Evolutionary conservation across 2,797 vertebrate species (phyloP), one percentile per base, ranked within the genome.

Genomic region (Sparidentex hasta): DNA sequence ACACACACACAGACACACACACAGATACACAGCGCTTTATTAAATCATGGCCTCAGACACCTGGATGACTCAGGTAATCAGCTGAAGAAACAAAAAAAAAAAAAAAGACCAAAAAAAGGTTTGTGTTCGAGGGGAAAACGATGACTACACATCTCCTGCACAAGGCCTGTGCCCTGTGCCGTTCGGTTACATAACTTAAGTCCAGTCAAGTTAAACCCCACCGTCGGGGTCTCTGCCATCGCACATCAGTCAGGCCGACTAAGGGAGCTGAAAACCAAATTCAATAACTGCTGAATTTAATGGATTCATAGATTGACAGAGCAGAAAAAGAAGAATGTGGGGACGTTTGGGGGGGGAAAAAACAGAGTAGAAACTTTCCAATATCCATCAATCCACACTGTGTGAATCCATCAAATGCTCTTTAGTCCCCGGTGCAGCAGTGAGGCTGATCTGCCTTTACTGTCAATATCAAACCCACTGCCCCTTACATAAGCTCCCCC

Each of bases 181-280:
- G 54, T 18, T 33, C 29, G 44, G 70, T 93, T 93, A 89, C n/a
- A 62, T 91, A 91, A 93, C 82, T 73, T 13, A 77, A 91, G 89
- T 87, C 89, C 87, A 82, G 85, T 82, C 83, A 58, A 86, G 79
- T 88, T 87, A 87, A 84, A 88, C 90, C 87, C 86, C 86, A 71
- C 78, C 80, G 70, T 73, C 38, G 48, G 83, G 80, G 69, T 65
- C 58, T 83, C 69, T 80, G 81, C 80, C 81, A 59, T 54, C 50
- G 62, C 86, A 57, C 61, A 86, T 87, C 88, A 80, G 41, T 88
- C 87, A 65, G 59, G 52, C 57, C 8, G 33, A 66, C n/a, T 16
- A 44, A 81, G 43, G 46, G 29, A 76, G 46, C 72, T 65, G 38
- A 74, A 79, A 78, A 72, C 6, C 38, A 11, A 63, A 80, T 46